phyloP scores from a whole-genome alignment of 2,113 vertebrate genomes.

The Triplophysa siluroides region DNA sequence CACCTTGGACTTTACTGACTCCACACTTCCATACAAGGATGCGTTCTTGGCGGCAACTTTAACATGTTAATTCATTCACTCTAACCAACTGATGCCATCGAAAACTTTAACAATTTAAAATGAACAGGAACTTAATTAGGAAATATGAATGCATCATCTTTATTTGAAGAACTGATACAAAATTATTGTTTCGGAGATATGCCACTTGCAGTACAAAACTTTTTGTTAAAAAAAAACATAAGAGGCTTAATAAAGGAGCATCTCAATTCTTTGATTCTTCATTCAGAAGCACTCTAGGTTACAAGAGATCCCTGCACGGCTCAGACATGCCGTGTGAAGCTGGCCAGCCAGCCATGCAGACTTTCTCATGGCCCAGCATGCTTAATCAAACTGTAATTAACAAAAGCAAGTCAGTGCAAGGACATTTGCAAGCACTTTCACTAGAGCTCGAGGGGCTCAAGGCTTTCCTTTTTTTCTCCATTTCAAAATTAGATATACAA shows the following conservation, averaged over 20 bases:
- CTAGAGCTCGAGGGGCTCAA: background rate
- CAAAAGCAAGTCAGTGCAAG: constrained; percentile 72
- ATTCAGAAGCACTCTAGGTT: constrained; percentile 4
- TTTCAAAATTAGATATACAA: constrained; percentile 19
- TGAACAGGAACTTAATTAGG: background rate
- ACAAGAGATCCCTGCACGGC: constrained; percentile 27
- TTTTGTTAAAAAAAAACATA: background rate
- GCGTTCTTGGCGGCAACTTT: background rate
- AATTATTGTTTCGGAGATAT: background rate
- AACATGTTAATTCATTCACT: constrained; percentile 1
- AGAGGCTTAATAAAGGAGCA: constrained; percentile 51
- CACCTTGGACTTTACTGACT: background rate
- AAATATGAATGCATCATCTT: constrained; percentile 19
- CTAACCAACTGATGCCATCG: no score
- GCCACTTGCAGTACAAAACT: no score
- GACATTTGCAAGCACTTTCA: constrained; percentile 50
- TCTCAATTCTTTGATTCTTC: background rate
- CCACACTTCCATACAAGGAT: background rate
- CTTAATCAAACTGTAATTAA: constrained; percentile 80
- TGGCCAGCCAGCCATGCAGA: constrained; percentile 62
- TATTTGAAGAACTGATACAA: constrained; percentile 11
- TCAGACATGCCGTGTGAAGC: constrained; percentile 73
- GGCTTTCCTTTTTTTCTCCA: background rate
- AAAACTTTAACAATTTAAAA: no score
- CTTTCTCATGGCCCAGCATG: constrained; percentile 71